Base-by-base conservation (phyloP, 1,140 invertebrate genomes). In the Chironomus striatipennis region DNA sequence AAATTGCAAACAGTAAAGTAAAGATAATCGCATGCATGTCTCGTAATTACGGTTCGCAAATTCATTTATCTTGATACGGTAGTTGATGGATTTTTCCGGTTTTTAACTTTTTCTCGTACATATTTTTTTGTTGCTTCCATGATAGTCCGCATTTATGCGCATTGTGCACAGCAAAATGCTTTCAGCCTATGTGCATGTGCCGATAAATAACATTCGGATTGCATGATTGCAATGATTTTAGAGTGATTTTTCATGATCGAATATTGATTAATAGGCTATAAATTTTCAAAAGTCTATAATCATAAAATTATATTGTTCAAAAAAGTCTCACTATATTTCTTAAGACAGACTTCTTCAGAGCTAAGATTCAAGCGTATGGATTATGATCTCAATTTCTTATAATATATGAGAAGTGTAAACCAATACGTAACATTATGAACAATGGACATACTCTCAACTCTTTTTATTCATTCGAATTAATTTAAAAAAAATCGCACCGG, bases 1-100 rank as follows among this genome's bases (percentile, higher is more conserved):
- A n/a, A n/a, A n/a, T n/a, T n/a, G n/a, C n/a, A n/a, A n/a, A 34
- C 24, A 34, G 24, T 34, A 34, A 2, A 34, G 24, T 34, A 34
- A 34, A 34, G 47, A 57, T 15, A 57, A 57, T 57, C 47, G 47
- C 47, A 57, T 57, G 47, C 47, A 57, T 57, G 47, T 57, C 47
- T 15, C 47, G 47, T 57, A 57, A 57, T 57, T 57, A 57, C n/a
- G 12, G 47, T n/a, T 57, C 47, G 47, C 47, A 57, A 57, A 57
- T 57, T 57, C 47, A 57, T 57, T 57, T 57, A 57, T 57, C 47
- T 57, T 57, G 47, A 57, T 57, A 57, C 47, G n/a, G 47, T 57
- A 57, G 47, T 57, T 57, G 47, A 57, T 57, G 9, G 47, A 57
- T 57, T 57, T 57, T 57, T 57, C 47, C 47, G 47, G 47, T 57